Evolutionary conservation across 2,888 invertebrate genomes (phyloP).

Genomic region (Xestia c-nigrum): DNA sequence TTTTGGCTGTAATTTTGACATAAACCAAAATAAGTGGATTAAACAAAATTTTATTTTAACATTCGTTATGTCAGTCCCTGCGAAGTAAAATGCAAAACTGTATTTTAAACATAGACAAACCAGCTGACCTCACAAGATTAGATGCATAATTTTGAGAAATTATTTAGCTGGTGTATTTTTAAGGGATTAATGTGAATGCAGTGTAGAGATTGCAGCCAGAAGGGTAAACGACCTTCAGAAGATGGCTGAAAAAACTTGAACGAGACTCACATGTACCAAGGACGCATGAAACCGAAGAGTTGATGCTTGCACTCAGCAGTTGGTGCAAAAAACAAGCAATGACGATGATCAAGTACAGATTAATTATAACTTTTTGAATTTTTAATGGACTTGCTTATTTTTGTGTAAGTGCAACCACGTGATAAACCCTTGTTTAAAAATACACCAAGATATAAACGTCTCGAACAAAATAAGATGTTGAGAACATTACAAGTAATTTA

Average conservation of each 20-base stretch:
- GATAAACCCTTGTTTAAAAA: constrained; percentile 9
- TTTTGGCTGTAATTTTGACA: background rate
- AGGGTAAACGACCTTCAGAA: background rate
- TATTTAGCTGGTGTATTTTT: constrained; percentile 34
- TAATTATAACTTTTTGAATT: background rate
- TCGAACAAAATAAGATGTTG: constrained; percentile 1
- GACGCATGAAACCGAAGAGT: background rate
- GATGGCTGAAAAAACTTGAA: background rate
- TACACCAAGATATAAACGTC: constrained; percentile 7
- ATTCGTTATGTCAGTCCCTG: constrained; percentile 5
- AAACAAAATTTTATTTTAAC: background rate
- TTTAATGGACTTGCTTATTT: background rate
- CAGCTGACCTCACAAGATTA: constrained; percentile 32
- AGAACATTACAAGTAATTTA: constrained; percentile 12
- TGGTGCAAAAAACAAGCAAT: background rate
- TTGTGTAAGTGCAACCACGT: background rate
- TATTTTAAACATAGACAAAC: constrained; percentile 24
- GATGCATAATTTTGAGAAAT: constrained; percentile 20
- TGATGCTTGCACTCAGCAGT: background rate
- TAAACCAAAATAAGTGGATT: background rate
- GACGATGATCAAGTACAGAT: background rate
- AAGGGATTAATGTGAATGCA: constrained; percentile 26
- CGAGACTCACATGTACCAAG: background rate
- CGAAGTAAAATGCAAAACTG: constrained; percentile 28
- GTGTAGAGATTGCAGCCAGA: constrained; percentile 9